phyloP scores from a whole-genome alignment of 1,140 invertebrate genomes.

The Drosophila arizonae region DNA sequence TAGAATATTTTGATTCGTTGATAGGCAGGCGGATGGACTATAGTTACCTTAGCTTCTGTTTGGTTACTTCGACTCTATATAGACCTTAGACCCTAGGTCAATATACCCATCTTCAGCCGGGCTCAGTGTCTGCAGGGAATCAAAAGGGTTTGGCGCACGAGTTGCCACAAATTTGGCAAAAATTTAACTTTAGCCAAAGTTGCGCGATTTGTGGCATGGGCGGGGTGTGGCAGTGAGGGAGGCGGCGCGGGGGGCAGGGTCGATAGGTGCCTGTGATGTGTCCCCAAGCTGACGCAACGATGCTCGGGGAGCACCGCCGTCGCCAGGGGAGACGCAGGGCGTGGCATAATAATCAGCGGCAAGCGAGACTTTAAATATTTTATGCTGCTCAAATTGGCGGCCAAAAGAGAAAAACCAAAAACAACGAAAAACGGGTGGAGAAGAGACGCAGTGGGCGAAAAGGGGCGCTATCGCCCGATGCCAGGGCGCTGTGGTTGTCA shows the following conservation, averaged over 20 bases:
- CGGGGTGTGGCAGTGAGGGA: not conserved
- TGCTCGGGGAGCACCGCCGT: conserved; percentile 40
- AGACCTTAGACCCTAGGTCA: too few relatives aligned
- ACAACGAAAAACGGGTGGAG: not conserved
- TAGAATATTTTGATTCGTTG: too few relatives aligned
- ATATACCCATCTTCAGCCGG: not conserved
- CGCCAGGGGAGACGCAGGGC: conserved; percentile 4
- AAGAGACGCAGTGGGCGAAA: not conserved
- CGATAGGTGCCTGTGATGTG: conserved; percentile 21
- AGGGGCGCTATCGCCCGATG: not conserved
- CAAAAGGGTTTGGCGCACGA: conserved; percentile 51
- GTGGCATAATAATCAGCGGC: conserved; percentile 69
- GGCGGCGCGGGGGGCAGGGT: not conserved
- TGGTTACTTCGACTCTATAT: not conserved
- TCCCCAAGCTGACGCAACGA: conserved; percentile 44
- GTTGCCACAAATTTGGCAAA: conserved; percentile 54
- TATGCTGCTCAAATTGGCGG: conserved; percentile 72
- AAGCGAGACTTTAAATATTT: conserved; percentile 80
- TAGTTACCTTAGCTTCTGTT: not conserved
- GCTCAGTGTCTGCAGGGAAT: not conserved
- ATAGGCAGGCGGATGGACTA: too few relatives aligned
- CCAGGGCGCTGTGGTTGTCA: conserved; percentile 33
- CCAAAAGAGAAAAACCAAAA: conserved; percentile 58
- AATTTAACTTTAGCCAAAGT: conserved; percentile 57
- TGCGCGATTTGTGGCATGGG: conserved; percentile 10